Conservation (phyloP, 1,140 invertebrate species). For the Capitella teleta region DNA sequence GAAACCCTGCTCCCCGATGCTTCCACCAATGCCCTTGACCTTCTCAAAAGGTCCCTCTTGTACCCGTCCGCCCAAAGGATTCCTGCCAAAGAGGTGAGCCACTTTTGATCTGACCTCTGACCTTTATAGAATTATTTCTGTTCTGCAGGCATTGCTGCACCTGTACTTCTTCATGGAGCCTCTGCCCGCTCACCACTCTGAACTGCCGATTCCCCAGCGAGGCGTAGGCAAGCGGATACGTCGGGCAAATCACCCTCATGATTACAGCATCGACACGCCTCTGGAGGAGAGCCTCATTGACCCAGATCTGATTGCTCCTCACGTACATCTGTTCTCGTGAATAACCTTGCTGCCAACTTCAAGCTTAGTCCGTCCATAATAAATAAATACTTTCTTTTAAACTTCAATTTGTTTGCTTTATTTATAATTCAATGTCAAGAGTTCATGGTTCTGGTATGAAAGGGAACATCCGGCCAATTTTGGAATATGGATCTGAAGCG, state of each 20-base stretch:
- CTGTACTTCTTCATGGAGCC: slow-evolving; percentile 49
- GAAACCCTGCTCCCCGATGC: slow-evolving; percentile 57
- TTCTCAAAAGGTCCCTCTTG: slow-evolving; percentile 65
- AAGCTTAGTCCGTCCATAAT: too few relatives aligned
- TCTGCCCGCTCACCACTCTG: slow-evolving; percentile 43
- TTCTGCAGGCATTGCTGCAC: slow-evolving; percentile 45
- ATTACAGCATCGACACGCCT: slow-evolving; percentile 36
- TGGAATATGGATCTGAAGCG: too few relatives aligned
- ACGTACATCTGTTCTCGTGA: too few relatives aligned
- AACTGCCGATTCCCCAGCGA: slow-evolving; percentile 44
- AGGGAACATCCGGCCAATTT: too few relatives aligned
- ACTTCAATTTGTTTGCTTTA: too few relatives aligned
- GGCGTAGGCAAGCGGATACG: slow-evolving; percentile 19
- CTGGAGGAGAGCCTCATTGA: slow-evolving; percentile 32
- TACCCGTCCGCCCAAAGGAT: slow-evolving; percentile 72
- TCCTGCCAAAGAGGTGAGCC: slow-evolving; percentile 62
- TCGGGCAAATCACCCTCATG: slow-evolving; percentile 29
- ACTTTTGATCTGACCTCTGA: not conserved
- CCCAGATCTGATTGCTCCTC: slow-evolving; percentile 23
- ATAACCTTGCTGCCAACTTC: too few relatives aligned
- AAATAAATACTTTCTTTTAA: too few relatives aligned
- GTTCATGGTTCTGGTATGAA: too few relatives aligned
- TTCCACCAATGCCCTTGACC: slow-evolving; percentile 56
- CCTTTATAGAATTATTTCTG: not conserved
- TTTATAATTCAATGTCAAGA: too few relatives aligned